Percentiles rank a stretch among this genome's conserved stretches.
These are phyloP conservation scores for Brachymystax lenok DNA, from an alignment of 2,797 vertebrate species.

Conservation along the genomic window DNA sequence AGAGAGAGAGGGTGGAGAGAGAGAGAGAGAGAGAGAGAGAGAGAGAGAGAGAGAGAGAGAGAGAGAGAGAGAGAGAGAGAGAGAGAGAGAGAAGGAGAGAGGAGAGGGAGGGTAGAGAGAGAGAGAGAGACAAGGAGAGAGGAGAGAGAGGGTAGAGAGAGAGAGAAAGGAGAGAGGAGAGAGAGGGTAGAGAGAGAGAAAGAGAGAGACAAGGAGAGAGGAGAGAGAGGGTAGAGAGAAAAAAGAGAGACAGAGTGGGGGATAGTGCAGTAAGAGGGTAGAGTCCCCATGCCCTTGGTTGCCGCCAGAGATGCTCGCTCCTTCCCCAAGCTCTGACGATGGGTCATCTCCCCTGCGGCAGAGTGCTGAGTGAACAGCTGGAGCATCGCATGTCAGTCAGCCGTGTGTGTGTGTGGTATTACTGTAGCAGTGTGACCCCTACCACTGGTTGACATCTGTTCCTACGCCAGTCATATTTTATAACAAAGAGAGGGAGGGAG, in stretches of 20 bases:
- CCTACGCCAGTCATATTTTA: background rate
- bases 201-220: background rate
- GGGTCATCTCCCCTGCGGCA: background rate
- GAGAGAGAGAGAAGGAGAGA: background rate
- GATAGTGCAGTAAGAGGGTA: background rate
- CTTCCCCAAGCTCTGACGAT: background rate
- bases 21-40: background rate
- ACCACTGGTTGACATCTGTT: slow-evolving; percentile 10
- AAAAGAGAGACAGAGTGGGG: too few relatives aligned
- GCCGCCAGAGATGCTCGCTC: background rate
- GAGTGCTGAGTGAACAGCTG: background rate
- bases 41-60: background rate
- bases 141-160: too few relatives aligned
- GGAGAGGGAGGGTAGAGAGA: too few relatives aligned
- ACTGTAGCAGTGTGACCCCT: slow-evolving; percentile 11
- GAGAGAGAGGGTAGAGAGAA: too few relatives aligned
- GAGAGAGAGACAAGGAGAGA: too few relatives aligned
- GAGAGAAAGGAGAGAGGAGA: fast-evolving
- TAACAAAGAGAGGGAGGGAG: slow-evolving; percentile 10
- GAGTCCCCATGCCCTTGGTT: background rate
- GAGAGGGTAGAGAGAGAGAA: too few relatives aligned
- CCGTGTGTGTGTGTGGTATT: slow-evolving; percentile 4
- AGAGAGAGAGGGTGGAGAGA: background rate
- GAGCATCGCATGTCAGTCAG: slow-evolving; percentile 6
- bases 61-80: too few relatives aligned